Evolutionary conservation across 2,888 invertebrate genomes (phyloP).

Genomic region (Spodoptera littoralis): DNA sequence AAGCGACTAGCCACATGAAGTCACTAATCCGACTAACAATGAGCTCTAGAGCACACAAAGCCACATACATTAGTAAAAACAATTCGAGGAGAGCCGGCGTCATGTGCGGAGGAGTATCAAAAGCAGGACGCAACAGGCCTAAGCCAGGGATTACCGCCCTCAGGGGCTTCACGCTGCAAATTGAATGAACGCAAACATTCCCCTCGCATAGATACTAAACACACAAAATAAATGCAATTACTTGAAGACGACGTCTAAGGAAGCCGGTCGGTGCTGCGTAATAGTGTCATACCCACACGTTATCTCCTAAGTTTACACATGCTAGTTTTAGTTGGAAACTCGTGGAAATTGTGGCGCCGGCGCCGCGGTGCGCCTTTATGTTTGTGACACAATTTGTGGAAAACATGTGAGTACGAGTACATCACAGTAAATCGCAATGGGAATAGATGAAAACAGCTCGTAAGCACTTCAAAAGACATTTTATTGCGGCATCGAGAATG

Average conservation of each 20-base stretch:
- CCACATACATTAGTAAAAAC: slow-evolving; percentile 56
- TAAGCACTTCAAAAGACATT: slow-evolving; percentile 32
- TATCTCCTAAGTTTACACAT: slow-evolving; percentile 29
- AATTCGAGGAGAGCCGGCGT: slow-evolving; percentile 47
- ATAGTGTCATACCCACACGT: slow-evolving; percentile 24
- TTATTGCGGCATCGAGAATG: slow-evolving; percentile 14
- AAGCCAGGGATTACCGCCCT: slow-evolving; percentile 83
- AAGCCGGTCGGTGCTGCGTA: slow-evolving; percentile 45
- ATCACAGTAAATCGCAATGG: slow-evolving; percentile 9
- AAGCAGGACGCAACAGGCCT: slow-evolving; percentile 82
- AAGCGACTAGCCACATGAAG: slow-evolving; percentile 9
- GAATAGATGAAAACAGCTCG: slow-evolving; percentile 19
- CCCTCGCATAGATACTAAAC: slow-evolving; percentile 60
- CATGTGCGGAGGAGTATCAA: slow-evolving; percentile 64
- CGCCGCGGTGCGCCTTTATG: neutral
- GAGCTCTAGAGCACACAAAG: slow-evolving; percentile 23
- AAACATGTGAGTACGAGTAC: slow-evolving; percentile 19
- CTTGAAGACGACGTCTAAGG: slow-evolving; percentile 56
- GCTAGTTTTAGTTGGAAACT: slow-evolving; percentile 25
- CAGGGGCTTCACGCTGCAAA: slow-evolving; percentile 84
- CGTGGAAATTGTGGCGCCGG: slow-evolving; percentile 12
- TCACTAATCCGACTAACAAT: slow-evolving; percentile 17
- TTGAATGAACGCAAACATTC: slow-evolving; percentile 83
- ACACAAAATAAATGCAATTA: slow-evolving; percentile 71
- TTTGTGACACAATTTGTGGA: slow-evolving; percentile 14